Percentiles rank a stretch among this genome's conserved stretches.
Conservation (phyloP, 2,113 vertebrate genomes). For the Pterocles burchelli region DNA sequence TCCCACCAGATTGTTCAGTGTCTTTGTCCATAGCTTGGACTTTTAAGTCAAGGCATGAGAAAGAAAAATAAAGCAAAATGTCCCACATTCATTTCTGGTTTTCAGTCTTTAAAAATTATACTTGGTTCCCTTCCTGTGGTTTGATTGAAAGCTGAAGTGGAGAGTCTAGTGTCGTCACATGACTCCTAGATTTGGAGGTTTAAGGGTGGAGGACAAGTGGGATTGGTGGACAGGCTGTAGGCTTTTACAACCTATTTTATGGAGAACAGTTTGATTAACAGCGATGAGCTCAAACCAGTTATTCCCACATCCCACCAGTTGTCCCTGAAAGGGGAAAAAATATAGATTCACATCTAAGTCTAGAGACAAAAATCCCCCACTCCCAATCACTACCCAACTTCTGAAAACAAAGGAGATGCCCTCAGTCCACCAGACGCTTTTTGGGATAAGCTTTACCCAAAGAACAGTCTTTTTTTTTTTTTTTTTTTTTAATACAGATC, state of each 20-base stretch:
- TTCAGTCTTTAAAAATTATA: background rate
- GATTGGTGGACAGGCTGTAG: background rate
- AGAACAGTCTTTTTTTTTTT: background rate
- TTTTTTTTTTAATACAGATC: background rate
- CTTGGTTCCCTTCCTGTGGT: background rate
- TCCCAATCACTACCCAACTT: background rate
- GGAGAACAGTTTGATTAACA: background rate
- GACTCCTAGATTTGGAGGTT: background rate
- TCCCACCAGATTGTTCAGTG: background rate
- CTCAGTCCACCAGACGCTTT: background rate
- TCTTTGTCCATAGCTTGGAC: background rate
- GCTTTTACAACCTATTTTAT: background rate
- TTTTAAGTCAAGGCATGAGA: background rate
- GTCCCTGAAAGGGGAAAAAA: background rate
- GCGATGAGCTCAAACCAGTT: background rate
- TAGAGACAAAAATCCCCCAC: background rate
- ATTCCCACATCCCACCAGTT: background rate
- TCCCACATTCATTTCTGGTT: background rate
- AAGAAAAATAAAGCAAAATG: background rate
- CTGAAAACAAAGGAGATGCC: background rate
- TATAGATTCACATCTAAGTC: background rate
- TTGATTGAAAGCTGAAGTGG: background rate
- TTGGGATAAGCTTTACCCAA: slow-evolving; percentile 23
- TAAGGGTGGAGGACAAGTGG: background rate
- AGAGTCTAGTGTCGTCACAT: background rate